Evolutionary conservation across 2,888 invertebrate species (phyloP), one percentile per base, ranked within the genome.

Genomic region (Plemyria rubiginata): DNA sequence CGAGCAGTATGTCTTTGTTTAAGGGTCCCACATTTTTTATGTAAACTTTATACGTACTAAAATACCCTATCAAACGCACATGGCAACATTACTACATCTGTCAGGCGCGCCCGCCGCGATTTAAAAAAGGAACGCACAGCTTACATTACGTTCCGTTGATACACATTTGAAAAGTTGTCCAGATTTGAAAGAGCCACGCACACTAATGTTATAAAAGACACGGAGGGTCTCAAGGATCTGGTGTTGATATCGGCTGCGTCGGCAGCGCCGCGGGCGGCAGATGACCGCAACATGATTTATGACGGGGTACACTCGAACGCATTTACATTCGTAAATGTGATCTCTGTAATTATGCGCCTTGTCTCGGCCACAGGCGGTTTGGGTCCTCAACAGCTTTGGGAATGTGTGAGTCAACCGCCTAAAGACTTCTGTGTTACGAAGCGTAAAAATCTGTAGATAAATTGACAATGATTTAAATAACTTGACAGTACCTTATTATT

Each of bases 201-300:
- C 2, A 4, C 5, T 22, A 59, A 48, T 11, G 28, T 15, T n/a
- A 4, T 32, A 4, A 16, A 43, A 59, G 16, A 9, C 6, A 41
- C 15, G n/a, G 48, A 54, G 43, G 74, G 29, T 73, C 78, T 64
- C 11, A 22, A 46, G 65, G 49, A 15, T 50, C 22, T 75, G 78
- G 75, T 70, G 54, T 59, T 53, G 59, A 70, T 65, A 70, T 71
- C 61, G 62, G 72, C 74, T 75, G 81, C 81, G 82, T 82, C 83
- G 79, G 81, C 85, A 84, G 82, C 87, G 86, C 89, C 88, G 84
- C 87, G 80, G 89, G 92, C 90, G 90, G 90, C 90, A 90, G 91
- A 92, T 90, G 90, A 89, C 90, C 88, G 87, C 86, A 80, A 77
- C 84, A 85, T 90, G 90, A 92, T 90, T 91, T 88, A 91, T 86